These are phyloP conservation scores for Diachasmimorpha longicaudata DNA, from an alignment of 1,140 invertebrate species.

Conservation along the genomic window DNA sequence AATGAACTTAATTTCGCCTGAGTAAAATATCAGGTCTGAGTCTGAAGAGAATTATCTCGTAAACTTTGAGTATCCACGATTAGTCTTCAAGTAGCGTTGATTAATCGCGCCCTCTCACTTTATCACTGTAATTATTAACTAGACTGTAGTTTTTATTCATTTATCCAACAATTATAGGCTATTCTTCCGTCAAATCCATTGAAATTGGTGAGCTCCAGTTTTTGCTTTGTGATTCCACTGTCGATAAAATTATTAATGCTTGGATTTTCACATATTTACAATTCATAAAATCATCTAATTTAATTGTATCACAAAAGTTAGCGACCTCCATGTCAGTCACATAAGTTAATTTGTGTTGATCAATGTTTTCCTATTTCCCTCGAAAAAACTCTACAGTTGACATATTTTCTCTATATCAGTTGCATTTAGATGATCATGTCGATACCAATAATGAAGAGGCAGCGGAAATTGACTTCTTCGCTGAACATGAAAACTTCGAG, in stretches of 20 bases:
- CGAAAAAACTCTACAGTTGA: not conserved
- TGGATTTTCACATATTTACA: not conserved
- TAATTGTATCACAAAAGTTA: not conserved
- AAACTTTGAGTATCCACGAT: too few species aligned
- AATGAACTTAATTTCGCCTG: too few species aligned
- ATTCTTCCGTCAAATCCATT: slow-evolving; percentile 49
- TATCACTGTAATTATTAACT: not conserved
- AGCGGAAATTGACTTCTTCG: slow-evolving; percentile 84
- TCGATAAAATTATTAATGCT: not conserved
- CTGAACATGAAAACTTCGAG: slow-evolving; percentile 69
- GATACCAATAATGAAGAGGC: slow-evolving; percentile 59
- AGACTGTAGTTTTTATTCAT: slow-evolving; percentile 1
- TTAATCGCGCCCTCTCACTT: not conserved
- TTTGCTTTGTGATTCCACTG: not conserved
- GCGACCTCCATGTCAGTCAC: not conserved
- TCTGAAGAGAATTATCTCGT: too few species aligned
- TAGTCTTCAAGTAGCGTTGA: too few species aligned
- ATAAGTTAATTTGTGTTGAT: not conserved
- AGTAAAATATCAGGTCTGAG: too few species aligned
- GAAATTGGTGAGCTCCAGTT: slow-evolving; percentile 53
- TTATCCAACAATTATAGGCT: slow-evolving; percentile 54
- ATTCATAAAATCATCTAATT: not conserved
- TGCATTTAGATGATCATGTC: slow-evolving; percentile 66
- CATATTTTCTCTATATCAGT: slow-evolving; percentile 53
- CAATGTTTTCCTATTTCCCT: not conserved